These are phyloP conservation scores for Machaerirhynchus nigripectus DNA, from an alignment of 2,113 vertebrate genomes.

Conservation along the genomic window DNA sequence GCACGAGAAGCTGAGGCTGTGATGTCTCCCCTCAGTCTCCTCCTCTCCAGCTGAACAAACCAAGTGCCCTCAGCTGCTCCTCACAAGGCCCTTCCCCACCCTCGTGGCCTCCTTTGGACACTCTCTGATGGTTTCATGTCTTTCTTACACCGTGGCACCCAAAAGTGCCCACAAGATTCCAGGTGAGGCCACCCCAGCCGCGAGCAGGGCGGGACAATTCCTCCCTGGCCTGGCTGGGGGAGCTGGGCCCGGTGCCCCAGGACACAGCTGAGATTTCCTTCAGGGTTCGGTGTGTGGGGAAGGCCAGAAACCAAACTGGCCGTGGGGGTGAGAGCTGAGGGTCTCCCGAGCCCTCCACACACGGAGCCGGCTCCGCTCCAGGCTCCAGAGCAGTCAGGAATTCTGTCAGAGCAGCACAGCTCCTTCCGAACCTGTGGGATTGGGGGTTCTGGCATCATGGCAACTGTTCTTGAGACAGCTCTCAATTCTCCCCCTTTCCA, in stretches of 20 bases:
- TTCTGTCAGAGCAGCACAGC: background rate
- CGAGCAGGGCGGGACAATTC: background rate
- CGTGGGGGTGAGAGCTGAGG: background rate
- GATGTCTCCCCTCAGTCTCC: background rate
- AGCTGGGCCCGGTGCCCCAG: background rate
- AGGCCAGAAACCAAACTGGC: background rate
- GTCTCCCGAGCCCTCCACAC: accelerated
- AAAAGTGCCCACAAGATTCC: accelerated
- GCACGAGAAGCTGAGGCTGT: accelerated
- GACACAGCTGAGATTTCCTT: background rate
- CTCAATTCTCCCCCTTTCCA: background rate
- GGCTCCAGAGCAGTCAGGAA: background rate
- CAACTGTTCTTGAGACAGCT: background rate
- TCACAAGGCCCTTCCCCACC: background rate
- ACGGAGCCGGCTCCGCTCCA: accelerated
- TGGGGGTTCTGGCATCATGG: background rate
- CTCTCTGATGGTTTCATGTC: background rate
- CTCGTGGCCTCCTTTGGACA: accelerated
- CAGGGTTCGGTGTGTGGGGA: background rate
- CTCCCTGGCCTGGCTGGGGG: background rate
- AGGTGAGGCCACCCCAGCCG: background rate
- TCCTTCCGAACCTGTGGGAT: background rate
- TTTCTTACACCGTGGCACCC: background rate
- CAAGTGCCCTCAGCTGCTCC: background rate
- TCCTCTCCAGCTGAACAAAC: background rate